Evolutionary conservation across 2,797 vertebrate genomes (phyloP), one percentile per base, ranked within the genome.

Genomic region (Argya squamiceps): DNA sequence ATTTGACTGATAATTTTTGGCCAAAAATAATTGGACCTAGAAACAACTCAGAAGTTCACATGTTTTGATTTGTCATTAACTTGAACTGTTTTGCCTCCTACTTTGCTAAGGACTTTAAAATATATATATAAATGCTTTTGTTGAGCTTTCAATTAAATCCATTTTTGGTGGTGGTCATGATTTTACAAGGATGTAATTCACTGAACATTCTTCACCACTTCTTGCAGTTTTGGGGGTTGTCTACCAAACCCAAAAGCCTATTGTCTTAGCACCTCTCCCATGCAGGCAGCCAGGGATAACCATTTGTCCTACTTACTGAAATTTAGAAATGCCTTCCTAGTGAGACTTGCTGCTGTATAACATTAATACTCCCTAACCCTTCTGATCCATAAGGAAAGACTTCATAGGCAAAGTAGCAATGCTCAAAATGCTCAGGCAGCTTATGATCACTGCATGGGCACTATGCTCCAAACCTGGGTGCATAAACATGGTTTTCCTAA

Each of bases 1-100:
- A 87, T 79, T 78, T 78, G 50, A 36, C 49, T 71, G 65, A 32
- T 59, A 15, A 7, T 75, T 89, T 80, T 63, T 30, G 13, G 62
- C 69, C 69, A 58, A 55, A 92, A 93, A 75, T 70, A 68, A 56
- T 41, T 68, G 68, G 75, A 82, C 18, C 18, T 76, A 86, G 67
- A 65, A 89, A 69, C 9, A 79, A 89, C 80, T 85, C 85, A 88
- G 16, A 91, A 78, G 24, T 67, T 87, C 65, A 70, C 77, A 56
- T 77, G 9, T 85, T 95, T 96, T 92, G 36, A 80, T 87, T 87
- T 85, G 44, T 60, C 30, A 75, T 94, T 92, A 56, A 88, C 22
- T 80, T 70, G 34, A 92, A 63, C 17, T 68, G 17, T 9, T 85
- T 71, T 89, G 24, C 46, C 58, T 91, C n/a, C 55, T 73, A 36